A percentile compares a stretch with the other conserved stretches of the same genome.
These are phyloP conservation scores for Melipona beecheii DNA, from an alignment of 2,888 invertebrate species.

Conservation along the genomic window DNA sequence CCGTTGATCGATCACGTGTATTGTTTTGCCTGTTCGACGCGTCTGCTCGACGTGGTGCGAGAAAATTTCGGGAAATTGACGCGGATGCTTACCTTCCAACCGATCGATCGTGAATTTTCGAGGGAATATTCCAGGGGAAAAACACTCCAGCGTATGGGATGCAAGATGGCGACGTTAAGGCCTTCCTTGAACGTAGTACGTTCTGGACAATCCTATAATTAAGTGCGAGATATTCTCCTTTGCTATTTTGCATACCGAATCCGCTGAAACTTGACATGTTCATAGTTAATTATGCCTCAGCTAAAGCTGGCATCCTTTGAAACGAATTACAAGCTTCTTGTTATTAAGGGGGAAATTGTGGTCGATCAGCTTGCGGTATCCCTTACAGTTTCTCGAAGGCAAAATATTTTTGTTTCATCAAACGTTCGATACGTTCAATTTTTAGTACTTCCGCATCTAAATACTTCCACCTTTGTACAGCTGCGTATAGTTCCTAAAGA, in stretches of 20 bases:
- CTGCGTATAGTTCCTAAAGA: not conserved
- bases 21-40: not conserved
- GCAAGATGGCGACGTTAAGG: not conserved
- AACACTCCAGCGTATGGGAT: too few species aligned
- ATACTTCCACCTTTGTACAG: too few species aligned
- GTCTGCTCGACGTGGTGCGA: not conserved
- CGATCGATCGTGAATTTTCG: not conserved
- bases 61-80: not conserved
- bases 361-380: too few species aligned
- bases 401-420: not conserved
- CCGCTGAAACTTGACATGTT: not conserved
- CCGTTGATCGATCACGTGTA: not conserved
- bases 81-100: not conserved
- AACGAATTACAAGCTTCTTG: not conserved
- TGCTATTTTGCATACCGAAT: not conserved
- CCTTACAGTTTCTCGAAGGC: not conserved
- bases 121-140: not conserved
- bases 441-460: not conserved
- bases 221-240: not conserved
- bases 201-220: constrained; percentile 7
- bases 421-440: not conserved
- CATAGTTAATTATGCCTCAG: not conserved
- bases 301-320: not conserved
- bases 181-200: not conserved
- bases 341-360: not conserved